Evolutionary conservation across 2,113 vertebrate species (phyloP), one percentile per base, ranked within the genome.

Genomic region (Chauna torquata): DNA sequence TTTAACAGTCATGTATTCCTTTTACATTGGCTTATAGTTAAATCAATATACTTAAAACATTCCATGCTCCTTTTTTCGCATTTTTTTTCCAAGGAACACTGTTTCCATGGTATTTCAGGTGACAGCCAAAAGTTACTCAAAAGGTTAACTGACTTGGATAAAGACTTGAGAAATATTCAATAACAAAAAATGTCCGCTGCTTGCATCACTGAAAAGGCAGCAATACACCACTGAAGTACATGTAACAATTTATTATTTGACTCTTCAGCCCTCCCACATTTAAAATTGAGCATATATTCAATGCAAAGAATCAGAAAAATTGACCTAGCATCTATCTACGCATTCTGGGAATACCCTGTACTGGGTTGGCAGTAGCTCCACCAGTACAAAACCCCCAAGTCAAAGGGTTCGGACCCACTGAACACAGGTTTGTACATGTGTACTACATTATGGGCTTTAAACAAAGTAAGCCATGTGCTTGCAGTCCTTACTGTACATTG

Each of bases 211-310:
- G 82, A 94, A 59, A 91, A 38, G 91, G 94, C 70, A 97, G 94
- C 93, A 97, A 82, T 96, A 91, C 95, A 96, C 96, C 97, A 96
- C 95, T 97, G 97, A 97, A 97, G 96, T 75, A 94, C 94, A 97
- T 94, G 96, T n/a, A 94, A 87, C 45, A 82, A 65, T 80, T 89
- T 55, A 55, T 69, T 58, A 42, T 83, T 78, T 69, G 62, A 84
- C 84, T 92, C 87, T 92, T 88, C 91, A 92, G 45, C 58, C 70
- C 62, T 95, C n/a, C 49, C 82, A 47, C 57, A 55, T 77, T 74
- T 72, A 57, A 82, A 93, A 86, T 38, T 58, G 54, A 88, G 42
- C 58, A 38, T 8, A 40, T 45, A 82, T 16, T 89, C 44, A 79
- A 70, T 1, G 4, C 45, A 94, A 71, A 80, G 52, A 44, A 40